phyloP scores from a whole-genome alignment of 2,888 invertebrate species.

The Cotesia congregata region DNA sequence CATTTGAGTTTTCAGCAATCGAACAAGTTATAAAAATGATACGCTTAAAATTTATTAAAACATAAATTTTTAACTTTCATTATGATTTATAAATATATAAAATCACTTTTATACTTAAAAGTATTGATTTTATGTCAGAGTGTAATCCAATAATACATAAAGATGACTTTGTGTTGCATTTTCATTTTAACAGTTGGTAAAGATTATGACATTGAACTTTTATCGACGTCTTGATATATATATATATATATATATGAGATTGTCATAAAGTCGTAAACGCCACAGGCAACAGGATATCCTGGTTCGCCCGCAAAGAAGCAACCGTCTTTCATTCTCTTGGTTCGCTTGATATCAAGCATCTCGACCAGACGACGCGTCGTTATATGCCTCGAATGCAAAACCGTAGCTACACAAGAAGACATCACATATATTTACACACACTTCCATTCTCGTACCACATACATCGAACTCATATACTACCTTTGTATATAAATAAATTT shows the following conservation, averaged over 20 bases:
- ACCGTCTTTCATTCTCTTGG: conserved; percentile 17
- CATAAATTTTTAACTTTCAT: background rate
- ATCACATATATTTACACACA: background rate
- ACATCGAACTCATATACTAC: background rate
- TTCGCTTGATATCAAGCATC: conserved; percentile 19
- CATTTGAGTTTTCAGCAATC: no score
- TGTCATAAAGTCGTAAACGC: conserved; percentile 18
- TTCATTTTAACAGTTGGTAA: background rate
- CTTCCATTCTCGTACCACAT: background rate
- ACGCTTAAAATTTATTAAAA: no score
- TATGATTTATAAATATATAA: background rate
- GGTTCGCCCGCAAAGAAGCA: conserved; percentile 4
- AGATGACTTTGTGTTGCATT: background rate
- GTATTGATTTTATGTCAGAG: background rate
- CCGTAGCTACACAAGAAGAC: conserved; percentile 12
- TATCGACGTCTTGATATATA: background rate
- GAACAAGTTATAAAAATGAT: no score
- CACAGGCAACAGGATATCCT: conserved; percentile 21
- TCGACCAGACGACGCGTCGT: conserved; percentile 13
- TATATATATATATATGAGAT: conserved; percentile 22
- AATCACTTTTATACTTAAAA: background rate
- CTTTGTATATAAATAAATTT: background rate
- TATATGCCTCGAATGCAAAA: conserved; percentile 16
- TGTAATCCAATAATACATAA: background rate
- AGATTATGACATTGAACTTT: background rate